phyloP scores from a whole-genome alignment of 37 sponge, comb jelly and placozoan species.

The Dysidea cf. avara region DNA sequence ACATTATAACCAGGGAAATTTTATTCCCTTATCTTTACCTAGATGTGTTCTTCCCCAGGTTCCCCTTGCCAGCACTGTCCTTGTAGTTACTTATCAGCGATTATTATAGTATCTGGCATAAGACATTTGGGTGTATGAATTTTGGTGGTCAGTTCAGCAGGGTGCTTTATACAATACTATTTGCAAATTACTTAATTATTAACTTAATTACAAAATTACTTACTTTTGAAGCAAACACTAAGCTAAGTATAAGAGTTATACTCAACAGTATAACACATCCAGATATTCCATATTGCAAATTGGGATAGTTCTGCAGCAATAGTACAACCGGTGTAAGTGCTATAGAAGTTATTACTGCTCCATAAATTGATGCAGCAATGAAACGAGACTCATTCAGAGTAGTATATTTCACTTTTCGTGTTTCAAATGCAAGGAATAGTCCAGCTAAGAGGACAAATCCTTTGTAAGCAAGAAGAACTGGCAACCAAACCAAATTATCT shows the following conservation, averaged over 20 bases:
- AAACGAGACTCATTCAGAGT: slow-evolving; percentile 58
- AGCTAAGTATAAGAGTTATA: slow-evolving; percentile 36
- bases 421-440: slow-evolving; percentile 62
- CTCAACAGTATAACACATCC: slow-evolving; percentile 44
- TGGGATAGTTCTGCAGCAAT: slow-evolving; percentile 19
- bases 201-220: too few species aligned
- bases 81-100: too few species aligned
- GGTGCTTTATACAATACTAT: too few species aligned
- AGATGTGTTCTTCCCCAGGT: too few species aligned
- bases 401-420: slow-evolving; percentile 45
- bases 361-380: slow-evolving; percentile 51
- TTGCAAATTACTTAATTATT: too few species aligned
- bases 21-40: too few species aligned
- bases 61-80: too few species aligned
- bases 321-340: slow-evolving; percentile 29
- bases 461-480: slow-evolving; percentile 59
- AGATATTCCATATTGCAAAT: slow-evolving; percentile 33
- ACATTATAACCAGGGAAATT: too few species aligned
- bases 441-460: slow-evolving; percentile 53
- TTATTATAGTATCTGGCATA: too few species aligned
- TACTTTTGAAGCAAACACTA: slow-evolving; percentile 61
- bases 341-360: slow-evolving; percentile 46
- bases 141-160: too few species aligned
- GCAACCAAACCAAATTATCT: slow-evolving; percentile 7
- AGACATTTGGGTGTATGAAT: too few species aligned